Evolutionary conservation across 2,888 invertebrate genomes (phyloP), one percentile per base, ranked within the genome.

Genomic region (Melitaea athalia): DNA sequence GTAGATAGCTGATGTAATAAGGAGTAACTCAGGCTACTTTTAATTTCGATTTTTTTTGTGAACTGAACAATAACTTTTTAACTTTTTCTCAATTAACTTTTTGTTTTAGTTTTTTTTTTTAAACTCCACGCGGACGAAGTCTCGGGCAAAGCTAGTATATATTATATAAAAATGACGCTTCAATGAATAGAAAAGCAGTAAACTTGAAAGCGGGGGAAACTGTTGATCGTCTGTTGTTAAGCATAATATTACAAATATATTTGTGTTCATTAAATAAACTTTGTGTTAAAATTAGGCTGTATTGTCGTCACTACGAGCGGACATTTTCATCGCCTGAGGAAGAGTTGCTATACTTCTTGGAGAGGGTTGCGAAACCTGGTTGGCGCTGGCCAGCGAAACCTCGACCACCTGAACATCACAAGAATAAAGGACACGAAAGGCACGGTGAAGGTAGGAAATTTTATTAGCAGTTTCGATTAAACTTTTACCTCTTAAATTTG

Each of bases 341-440:
- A 63, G 96, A 96, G 81, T 88, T 98, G 63, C 83, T 95, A 17
- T 96, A 97, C 86, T 98, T 98, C 87, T 85, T 98, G 81, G 94
- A 95, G 77, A 94, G 95, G 82, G 96, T 97, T 81, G 95, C 95
- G 69, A 94, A 94, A 80, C 96, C 96, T n/a, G 95, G 96, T 66
- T 97, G 97, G 97, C 95, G 95, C 77, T 97, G 97, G 97, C 95
- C 95, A 72, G 94, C 94, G 73, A 95, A 94, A 85, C 94, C 95
- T 71, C 94, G 94, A 57, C 94, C 94, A 31, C 93, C 95, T 62
- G 95, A 96, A 78, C 95, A 96, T 66, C 96, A 96, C 81, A 95
- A 91, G 75, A 91, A 91, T 70, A 92, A 92, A 53, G 87, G 84
- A 14, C 92, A 92, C 67, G 92, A 92, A 59, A 81, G 85, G 61